Percentiles rank a stretch among this genome's conserved stretches.
phyloP scores from a whole-genome alignment of 2,113 vertebrate genomes.

The Solea senegalensis region DNA sequence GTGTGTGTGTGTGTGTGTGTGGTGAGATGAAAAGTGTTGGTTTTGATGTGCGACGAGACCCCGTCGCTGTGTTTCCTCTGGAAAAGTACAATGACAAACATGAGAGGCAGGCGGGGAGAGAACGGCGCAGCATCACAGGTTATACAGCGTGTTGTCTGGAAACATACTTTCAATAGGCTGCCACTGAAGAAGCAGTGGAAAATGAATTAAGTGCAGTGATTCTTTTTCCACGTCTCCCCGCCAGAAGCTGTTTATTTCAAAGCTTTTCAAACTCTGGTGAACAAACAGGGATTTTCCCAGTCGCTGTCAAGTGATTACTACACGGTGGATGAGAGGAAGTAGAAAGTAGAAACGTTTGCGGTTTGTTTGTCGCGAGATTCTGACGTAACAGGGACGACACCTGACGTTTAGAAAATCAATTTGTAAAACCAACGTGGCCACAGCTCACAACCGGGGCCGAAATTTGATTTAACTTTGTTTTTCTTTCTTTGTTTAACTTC shows the following conservation, averaged over 20 bases:
- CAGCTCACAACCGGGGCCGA: background rate
- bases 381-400: background rate
- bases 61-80: slow-evolving; percentile 22
- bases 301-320: slow-evolving; percentile 1
- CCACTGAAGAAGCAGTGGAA: slow-evolving; percentile 40
- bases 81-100: background rate
- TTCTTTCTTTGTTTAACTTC: background rate
- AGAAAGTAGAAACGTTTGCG: background rate
- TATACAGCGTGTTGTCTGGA: slow-evolving; percentile 37
- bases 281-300: slow-evolving; percentile 42
- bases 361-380: background rate
- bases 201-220: slow-evolving; percentile 50
- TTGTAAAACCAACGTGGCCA: background rate
- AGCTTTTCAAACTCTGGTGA: slow-evolving; percentile 25
- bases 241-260: slow-evolving; percentile 42
- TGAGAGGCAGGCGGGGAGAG: background rate
- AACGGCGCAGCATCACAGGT: slow-evolving; percentile 18
- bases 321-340: background rate
- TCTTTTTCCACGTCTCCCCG: slow-evolving; percentile 34
- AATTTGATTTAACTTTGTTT: background rate
- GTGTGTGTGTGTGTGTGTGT: background rate
- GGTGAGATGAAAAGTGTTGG: slow-evolving; percentile 27
- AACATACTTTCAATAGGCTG: slow-evolving; percentile 22
- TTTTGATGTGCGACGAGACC: slow-evolving; percentile 15
- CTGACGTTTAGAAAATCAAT: background rate